Evolutionary conservation across 2,113 vertebrate genomes (phyloP), one percentile per base, ranked within the genome.

Genomic region (Picathartes gymnocephalus): DNA sequence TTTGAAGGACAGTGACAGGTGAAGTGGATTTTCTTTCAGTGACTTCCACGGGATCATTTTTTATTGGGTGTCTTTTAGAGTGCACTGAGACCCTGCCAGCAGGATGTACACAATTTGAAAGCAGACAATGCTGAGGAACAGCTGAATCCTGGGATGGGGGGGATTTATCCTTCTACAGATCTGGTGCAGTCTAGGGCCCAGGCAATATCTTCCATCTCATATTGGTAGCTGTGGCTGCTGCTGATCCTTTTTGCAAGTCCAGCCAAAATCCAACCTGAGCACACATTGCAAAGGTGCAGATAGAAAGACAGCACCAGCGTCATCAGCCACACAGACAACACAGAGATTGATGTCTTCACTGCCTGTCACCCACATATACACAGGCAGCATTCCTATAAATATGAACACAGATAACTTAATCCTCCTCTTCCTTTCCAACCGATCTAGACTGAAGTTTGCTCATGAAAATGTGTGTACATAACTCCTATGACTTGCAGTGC

Each of bases 231-330:
- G 17, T 69, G 72, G n/a, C 53, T 51, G 13, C 25, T 71, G 53
- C 28, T 57, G 23, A 37, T 86, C 11, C 5, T 62, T 72, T 81
- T 62, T 60, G 30, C 11, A 50, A 68, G 28, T 48, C 31, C 47
- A 81, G 58, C 15, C 54, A 53, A 85, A 74, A n/a, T 12, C 11
- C 58, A 39, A 21, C n/a, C 58, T 61, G 47, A 53, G 18, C 7
- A 31, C 8, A 3, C 40, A 13, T 15, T n/a, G 51, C 28, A 13
- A 23, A 76, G 51, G 22, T 65, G 37, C 37, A 56, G 56, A 17
- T 40, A 40, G 12, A 70, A n/a, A 27, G 20, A 39, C 14, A 42
- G 25, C 20, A 31, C n/a, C 73, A 15, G 18, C 0, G 0, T 61
- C 42, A 53, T 45, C 51, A 61, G 45, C 56, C 51, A 37, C 30